These are phyloP conservation scores for Silurus asotus DNA, from an alignment of 2,113 vertebrate genomes.

Conservation along the genomic window DNA sequence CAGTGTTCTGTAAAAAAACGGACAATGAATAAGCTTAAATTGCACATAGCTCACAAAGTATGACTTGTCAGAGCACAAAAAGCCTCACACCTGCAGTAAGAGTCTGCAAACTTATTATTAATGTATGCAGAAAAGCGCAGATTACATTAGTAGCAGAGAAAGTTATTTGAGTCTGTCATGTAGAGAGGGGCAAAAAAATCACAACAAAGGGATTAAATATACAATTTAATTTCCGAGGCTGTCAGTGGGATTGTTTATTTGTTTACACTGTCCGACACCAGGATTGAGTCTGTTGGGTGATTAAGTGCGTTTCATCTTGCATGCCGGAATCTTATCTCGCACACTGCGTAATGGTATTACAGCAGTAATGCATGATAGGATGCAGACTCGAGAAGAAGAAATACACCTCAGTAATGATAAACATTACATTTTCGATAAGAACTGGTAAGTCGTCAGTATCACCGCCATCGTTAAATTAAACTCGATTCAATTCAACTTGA, in stretches of 20 bases:
- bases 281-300: constrained; percentile 3
- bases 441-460: background rate
- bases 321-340: constrained; percentile 18
- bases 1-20: background rate
- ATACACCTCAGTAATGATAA: background rate
- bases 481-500: background rate
- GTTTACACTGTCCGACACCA: constrained; percentile 28
- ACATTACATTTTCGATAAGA: background rate
- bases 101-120: constrained; percentile 29
- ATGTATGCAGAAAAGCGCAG: constrained; percentile 14
- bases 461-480: background rate
- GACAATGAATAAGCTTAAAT: background rate
- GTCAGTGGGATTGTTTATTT: constrained; percentile 35
- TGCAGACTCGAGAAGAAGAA: constrained; percentile 28
- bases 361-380: constrained; percentile 51
- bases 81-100: background rate
- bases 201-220: constrained; percentile 22
- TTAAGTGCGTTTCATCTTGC: constrained; percentile 31
- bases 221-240: constrained; percentile 15
- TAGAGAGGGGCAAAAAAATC: no score
- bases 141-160: constrained; percentile 19
- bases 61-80: background rate
- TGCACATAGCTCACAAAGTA: background rate
- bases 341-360: constrained; percentile 49
- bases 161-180: constrained; percentile 29